Evolutionary conservation across 2,888 invertebrate species (phyloP).

Genomic region (Heliconius sara): DNA sequence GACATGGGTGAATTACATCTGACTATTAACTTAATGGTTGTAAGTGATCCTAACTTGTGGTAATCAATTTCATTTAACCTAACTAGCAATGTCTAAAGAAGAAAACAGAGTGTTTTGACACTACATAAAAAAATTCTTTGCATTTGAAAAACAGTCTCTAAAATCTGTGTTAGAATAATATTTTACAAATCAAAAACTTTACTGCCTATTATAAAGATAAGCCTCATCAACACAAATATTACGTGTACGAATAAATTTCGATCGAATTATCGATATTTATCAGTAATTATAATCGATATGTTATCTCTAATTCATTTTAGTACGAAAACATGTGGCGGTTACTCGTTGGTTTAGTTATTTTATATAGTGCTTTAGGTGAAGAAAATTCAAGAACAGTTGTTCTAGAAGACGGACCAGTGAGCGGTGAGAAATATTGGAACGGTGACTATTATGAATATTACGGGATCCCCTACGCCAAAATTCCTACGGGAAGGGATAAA

Average conservation of each 20-base stretch:
- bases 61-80: no score
- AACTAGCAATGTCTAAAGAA: no score
- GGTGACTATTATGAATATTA: constrained; percentile 75
- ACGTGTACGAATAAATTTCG: constrained; percentile 45
- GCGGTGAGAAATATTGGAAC: constrained; percentile 73
- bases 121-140: no score
- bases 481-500: constrained; percentile 66
- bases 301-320: constrained; percentile 41
- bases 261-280: constrained; percentile 42
- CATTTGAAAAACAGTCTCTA: not conserved
- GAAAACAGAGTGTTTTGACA: no score
- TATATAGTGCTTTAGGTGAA: constrained; percentile 51
- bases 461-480: constrained; percentile 72
- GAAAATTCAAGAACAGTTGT: constrained; percentile 57
- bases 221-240: constrained; percentile 36
- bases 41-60: no score
- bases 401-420: constrained; percentile 64
- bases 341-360: constrained; percentile 51
- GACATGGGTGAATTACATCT: no score
- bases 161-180: constrained; percentile 13
- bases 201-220: constrained; percentile 10
- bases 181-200: not conserved
- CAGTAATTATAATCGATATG: constrained; percentile 32
- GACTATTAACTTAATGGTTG: no score
- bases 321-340: constrained; percentile 56